Base-by-base conservation (phyloP, 92 coral and sea anemone species). In the Chrysogorgia sp. region DNA sequence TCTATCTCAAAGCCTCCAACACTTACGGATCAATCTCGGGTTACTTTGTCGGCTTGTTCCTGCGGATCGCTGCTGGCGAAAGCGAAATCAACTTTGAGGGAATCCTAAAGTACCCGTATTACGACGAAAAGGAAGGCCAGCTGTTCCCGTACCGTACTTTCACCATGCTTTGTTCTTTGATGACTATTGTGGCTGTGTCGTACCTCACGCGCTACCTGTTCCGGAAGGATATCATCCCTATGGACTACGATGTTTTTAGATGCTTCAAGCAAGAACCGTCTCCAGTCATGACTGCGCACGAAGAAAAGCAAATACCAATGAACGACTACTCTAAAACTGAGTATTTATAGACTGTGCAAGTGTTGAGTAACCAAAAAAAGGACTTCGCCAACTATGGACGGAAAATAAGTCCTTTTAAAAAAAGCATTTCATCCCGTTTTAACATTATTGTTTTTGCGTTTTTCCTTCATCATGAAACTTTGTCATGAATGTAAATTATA, bases 111-210 rank as follows among this genome's bases (percentile, higher is more conserved):
- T 92, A 90, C 69, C 97, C 97, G 47, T 88, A 57, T 75, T 92
- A 90, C 81, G 80, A 78, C 40, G 90, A 81, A 7, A 24, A 26
- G 5, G 75, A 86, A 3, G 97, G 93, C 4, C 97, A 93, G 65
- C 28, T 90, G 71, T 93, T 93, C 52, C 97, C 97, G 13, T 93
- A 83, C 76, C 96, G 96, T 31, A 91, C 97, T 23, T 82, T 93
- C 13, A 80, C 97, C 25, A 93, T 93, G 97, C 13, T 88, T 6
- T 87, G 88, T 45, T 88, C 91, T 30, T 84, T 88, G 47, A 20
- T 64, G 20, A 87, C 92, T 5, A 82, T 93, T 53, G 48, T 90
- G 48, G 63, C 79, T 20, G 93, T 93, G 61, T 93, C 97, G 3
- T 90, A 86, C 40, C 34, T 77, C 15, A 57, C 67, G 13, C 80